A percentile compares a stretch with the other conserved stretches of the same genome.
Conservation (phyloP, 2,888 invertebrate genomes). For the Unio pictorum region DNA sequence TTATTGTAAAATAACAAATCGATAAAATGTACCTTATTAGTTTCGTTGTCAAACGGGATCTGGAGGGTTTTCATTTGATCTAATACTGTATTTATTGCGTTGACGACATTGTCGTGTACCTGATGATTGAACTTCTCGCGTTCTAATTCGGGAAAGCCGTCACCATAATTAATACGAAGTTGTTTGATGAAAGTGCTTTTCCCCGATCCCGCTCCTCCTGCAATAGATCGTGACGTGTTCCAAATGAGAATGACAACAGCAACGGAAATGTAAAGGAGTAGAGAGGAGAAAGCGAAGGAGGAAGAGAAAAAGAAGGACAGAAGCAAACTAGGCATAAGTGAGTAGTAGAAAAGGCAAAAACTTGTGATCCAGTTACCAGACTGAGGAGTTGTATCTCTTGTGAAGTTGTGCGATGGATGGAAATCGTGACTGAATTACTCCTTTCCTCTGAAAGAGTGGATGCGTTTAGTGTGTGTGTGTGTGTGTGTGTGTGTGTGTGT, state of each 20-base stretch:
- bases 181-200: constrained; percentile 69
- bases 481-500: no score
- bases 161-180: constrained; percentile 62
- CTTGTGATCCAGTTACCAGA: no score
- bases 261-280: neutral
- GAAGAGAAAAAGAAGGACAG: neutral
- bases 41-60: constrained; percentile 37
- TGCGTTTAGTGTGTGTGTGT: no score
- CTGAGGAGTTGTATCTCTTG: no score
- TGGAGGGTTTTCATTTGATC: constrained; percentile 54
- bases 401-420: no score
- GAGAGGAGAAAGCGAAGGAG: neutral
- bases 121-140: constrained; percentile 46
- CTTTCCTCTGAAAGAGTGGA: no score
- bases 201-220: constrained; percentile 64
- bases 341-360: no score
- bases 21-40: constrained; percentile 31
- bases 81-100: constrained; percentile 56
- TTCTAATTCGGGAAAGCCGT: constrained; percentile 58
- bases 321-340: neutral
- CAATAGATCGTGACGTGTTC: constrained; percentile 1
- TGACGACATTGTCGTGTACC: constrained; percentile 60
- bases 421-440: no score
- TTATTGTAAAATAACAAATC: no score
- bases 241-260: neutral